Base-by-base conservation (phyloP, 2,113 vertebrate genomes). In the Penelope pileata region DNA sequence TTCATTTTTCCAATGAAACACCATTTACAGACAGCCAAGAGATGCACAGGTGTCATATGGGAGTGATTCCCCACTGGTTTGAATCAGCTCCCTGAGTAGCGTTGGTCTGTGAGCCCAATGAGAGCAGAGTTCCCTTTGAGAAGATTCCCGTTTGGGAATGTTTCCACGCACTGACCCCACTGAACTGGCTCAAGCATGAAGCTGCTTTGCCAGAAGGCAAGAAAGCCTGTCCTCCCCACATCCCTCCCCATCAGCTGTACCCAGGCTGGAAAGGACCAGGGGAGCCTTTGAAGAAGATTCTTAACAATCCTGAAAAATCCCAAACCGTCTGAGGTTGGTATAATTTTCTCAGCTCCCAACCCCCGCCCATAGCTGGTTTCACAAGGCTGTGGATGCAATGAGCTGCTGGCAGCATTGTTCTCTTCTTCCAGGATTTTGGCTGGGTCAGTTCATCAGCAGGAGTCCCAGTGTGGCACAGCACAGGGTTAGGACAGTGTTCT, bases 1-100 rank as follows among this genome's bases (percentile, higher is more conserved):
- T 95, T 60, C 47, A 14, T 81, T 91, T 77, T 54, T 58, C 1
- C 1, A 22, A 17, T 14, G 22, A 50, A 81, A 58, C 42, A 10
- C 16, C 50, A 16, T 2, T 16, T 32, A 21, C 9, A 9, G 12
- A 24, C 0, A 2, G 16, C 34, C 0, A 1, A 16, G 43, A 27
- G 21, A 7, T 16, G 34, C 40, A 38, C 15, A 7, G 9, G 48
- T 12, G 27, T 50, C 32, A 40, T 9, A 16, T 0, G 1, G 32
- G 26, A 82, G 40, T 1, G 1, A 29, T 69, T 38, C 3, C 16
- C 4, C 21, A 21, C 21, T 14, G 14, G 10, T 50, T 15, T 5
- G 40, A 63, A 74, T n/a, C 64, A 30, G 24, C 24, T 22, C 48
- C 16, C 0, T 12, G 23, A 40, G 26, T 47, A 8, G 32, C 43